Conservation (phyloP, 37 sponge, comb jelly and placozoan genomes). For the Agelas oroides region DNA sequence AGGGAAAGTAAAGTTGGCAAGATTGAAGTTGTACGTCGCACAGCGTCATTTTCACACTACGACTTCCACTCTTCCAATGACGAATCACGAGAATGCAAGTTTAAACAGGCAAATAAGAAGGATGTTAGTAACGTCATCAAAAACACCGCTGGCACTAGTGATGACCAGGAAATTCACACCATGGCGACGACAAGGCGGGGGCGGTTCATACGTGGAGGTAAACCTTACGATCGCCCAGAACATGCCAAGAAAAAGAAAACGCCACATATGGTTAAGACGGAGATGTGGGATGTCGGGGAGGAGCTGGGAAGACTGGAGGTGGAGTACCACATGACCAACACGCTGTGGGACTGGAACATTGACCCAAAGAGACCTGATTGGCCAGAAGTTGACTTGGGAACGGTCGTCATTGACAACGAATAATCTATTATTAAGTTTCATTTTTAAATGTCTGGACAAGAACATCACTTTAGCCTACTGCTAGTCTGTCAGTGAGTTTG, state of each 20-base stretch:
- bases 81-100: neutral
- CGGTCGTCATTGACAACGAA: no score
- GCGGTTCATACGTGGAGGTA: constrained; percentile 15
- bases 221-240: constrained; percentile 26
- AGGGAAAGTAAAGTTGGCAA: constrained; percentile 13
- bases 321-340: constrained; percentile 25
- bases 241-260: neutral
- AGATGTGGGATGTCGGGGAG: neutral
- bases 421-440: no score
- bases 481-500: no score
- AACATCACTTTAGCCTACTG: no score
- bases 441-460: no score
- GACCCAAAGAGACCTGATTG: constrained; percentile 15
- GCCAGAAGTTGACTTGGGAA: neutral
- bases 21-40: constrained; percentile 14
- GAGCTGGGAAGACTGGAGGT: neutral
- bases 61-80: neutral
- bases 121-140: neutral
- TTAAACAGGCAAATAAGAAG: constrained; percentile 26
- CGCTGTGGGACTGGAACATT: constrained; percentile 32
- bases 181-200: constrained; percentile 24
- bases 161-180: neutral
- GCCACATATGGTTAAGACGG: neutral
- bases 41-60: neutral
- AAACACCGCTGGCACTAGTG: no score